phyloP scores from a whole-genome alignment of 2,888 invertebrate genomes.

The Yponomeuta plumbellus region DNA sequence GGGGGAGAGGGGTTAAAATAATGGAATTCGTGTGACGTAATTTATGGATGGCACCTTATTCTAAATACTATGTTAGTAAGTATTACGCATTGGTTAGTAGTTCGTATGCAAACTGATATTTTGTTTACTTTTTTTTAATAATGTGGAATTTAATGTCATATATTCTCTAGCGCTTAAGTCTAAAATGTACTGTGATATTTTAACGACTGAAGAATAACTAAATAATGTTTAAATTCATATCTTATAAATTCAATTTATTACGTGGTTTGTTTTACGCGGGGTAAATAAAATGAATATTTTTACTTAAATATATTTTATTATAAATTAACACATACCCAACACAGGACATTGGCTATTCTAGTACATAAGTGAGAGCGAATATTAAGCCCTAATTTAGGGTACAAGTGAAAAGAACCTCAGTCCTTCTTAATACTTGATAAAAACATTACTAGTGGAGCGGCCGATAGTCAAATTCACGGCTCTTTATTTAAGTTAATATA shows the following conservation, averaged over 20 bases:
- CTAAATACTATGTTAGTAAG: conserved; percentile 7
- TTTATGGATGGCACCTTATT: too few species aligned
- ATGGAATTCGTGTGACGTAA: too few species aligned
- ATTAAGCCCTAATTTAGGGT: conserved; percentile 76
- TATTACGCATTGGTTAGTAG: neutral
- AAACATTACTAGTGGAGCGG: neutral
- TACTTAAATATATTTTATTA: conserved; percentile 71
- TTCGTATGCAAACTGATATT: neutral
- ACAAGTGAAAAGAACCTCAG: conserved; percentile 72
- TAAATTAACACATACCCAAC: conserved; percentile 75
- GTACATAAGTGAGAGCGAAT: conserved; percentile 61
- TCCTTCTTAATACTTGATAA: conserved; percentile 63
- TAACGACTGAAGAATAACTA: conserved; percentile 40
- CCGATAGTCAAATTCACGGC: too few species aligned
- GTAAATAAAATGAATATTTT: conserved; percentile 24
- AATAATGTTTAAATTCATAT: conserved; percentile 44
- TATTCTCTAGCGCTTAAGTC: conserved; percentile 11
- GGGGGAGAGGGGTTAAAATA: too few species aligned
- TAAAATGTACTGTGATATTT: conserved; percentile 55
- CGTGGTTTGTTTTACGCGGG: neutral
- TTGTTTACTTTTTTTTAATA: neutral
- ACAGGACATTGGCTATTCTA: conserved; percentile 67
- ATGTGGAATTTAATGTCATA: conserved; percentile 4
- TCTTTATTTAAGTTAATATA: too few species aligned
- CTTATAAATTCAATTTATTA: neutral